Conservation (phyloP, 2,113 vertebrate species). For the Naja naja region DNA sequence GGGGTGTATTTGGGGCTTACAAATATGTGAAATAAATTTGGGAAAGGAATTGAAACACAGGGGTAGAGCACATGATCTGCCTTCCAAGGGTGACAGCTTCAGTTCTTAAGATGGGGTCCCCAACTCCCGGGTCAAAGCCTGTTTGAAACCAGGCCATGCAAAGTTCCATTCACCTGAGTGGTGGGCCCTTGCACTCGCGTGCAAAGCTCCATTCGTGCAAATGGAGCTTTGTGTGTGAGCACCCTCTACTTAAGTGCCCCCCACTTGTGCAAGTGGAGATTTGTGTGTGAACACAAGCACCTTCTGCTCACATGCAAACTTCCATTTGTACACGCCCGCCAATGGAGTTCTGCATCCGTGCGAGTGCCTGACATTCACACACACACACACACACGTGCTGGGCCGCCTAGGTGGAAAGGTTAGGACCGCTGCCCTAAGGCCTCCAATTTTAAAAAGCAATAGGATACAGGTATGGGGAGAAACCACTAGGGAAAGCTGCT, state of each 20-base stretch:
- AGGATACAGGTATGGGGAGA: not conserved
- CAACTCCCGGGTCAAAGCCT: not conserved
- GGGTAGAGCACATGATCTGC: not conserved
- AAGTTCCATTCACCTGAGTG: accelerated
- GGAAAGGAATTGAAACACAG: not conserved
- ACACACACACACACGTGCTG: accelerated
- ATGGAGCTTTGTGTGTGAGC: too few relatives aligned
- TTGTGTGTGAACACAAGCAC: not conserved
- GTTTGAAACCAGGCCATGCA: not conserved
- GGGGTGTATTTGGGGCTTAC: not conserved
- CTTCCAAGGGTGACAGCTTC: not conserved
- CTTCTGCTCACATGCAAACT: not conserved
- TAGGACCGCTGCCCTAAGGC: not conserved
- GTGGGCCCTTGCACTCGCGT: not conserved
- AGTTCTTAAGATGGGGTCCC: not conserved
- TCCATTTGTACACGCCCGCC: not conserved
- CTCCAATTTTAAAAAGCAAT: not conserved
- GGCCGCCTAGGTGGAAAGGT: not conserved
- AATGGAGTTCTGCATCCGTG: not conserved
- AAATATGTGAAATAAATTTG: not conserved
- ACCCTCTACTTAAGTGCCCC: too few relatives aligned
- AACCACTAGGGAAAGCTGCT: not conserved
- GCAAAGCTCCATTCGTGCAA: too few relatives aligned
- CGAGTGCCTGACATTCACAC: not conserved
- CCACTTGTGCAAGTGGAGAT: too few relatives aligned